A percentile compares a stretch with the other conserved stretches of the same genome.
Evolutionary conservation across 2,797 vertebrate species (phyloP).

Genomic region (Phrynocephalus forsythii): DNA sequence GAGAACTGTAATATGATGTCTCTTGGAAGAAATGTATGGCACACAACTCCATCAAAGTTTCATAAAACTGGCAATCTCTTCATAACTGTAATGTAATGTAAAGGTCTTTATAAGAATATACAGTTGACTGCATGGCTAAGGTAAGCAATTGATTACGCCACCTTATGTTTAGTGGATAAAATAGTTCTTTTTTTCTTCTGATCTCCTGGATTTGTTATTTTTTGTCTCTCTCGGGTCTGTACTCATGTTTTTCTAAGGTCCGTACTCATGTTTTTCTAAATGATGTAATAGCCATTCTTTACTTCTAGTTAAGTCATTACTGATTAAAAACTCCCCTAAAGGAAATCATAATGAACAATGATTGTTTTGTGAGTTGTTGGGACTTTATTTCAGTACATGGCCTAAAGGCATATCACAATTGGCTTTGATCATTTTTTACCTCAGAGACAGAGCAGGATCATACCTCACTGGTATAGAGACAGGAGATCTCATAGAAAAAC

Average conservation of each 20-base stretch:
- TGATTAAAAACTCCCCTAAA: neutral
- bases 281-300: constrained; percentile 10
- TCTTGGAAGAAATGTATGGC: constrained; percentile 25
- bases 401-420: fast-evolving
- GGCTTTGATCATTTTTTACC: constrained; percentile 34
- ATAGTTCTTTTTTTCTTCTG: neutral
- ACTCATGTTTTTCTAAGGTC: neutral
- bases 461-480: neutral
- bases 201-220: neutral
- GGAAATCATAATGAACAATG: constrained; percentile 4
- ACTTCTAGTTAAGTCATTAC: neutral
- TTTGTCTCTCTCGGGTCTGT: neutral
- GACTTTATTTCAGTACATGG: constrained; percentile 27
- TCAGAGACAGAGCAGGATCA: constrained; percentile 23
- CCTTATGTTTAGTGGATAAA: neutral
- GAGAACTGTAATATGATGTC: constrained; percentile 33
- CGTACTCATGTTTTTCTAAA: neutral
- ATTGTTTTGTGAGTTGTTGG: neutral
- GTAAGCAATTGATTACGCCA: neutral
- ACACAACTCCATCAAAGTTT: neutral
- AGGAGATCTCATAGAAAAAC: constrained; percentile 57
- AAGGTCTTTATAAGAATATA: too few species aligned
- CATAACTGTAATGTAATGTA: neutral
- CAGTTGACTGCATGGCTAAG: neutral
- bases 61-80: neutral